These are phyloP conservation scores for Drosophila chauvacae DNA, from an alignment of 1,140 invertebrate genomes.

Conservation along the genomic window DNA sequence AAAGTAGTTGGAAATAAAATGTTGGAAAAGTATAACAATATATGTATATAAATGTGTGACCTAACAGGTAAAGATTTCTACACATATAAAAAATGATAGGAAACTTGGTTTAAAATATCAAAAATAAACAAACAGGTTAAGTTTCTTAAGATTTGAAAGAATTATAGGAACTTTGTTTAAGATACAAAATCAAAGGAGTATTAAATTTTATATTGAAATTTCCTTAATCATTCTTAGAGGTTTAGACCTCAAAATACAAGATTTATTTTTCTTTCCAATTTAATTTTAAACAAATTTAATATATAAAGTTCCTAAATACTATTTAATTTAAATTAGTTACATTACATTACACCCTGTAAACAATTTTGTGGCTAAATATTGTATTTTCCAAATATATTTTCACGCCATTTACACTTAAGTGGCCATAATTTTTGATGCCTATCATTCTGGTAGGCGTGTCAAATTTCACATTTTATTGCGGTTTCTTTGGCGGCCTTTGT, in stretches of 20 bases:
- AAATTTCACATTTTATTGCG: constrained; percentile 35
- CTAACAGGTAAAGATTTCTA: background rate
- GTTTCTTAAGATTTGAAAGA: too few relatives aligned
- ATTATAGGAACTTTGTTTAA: too few relatives aligned
- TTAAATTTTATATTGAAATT: too few relatives aligned
- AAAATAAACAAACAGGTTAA: too few relatives aligned
- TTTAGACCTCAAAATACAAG: background rate
- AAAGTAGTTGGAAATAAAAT: background rate
- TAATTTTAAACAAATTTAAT: background rate
- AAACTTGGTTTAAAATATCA: background rate
- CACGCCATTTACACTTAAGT: constrained; percentile 3
- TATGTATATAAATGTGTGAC: background rate
- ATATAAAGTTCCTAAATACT: too few relatives aligned
- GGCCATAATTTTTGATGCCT: background rate
- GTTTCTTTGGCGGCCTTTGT: constrained; percentile 12
- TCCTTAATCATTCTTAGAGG: background rate
- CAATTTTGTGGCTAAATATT: too few relatives aligned
- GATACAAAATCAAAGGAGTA: too few relatives aligned
- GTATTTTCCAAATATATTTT: background rate
- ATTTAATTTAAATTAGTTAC: background rate
- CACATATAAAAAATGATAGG: background rate
- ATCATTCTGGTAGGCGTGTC: constrained; percentile 29
- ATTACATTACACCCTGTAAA: background rate
- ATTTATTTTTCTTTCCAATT: background rate
- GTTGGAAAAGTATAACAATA: too few relatives aligned